These are phyloP conservation scores for Luffia ferchaultella DNA, from an alignment of 2,888 invertebrate genomes.

Conservation along the genomic window DNA sequence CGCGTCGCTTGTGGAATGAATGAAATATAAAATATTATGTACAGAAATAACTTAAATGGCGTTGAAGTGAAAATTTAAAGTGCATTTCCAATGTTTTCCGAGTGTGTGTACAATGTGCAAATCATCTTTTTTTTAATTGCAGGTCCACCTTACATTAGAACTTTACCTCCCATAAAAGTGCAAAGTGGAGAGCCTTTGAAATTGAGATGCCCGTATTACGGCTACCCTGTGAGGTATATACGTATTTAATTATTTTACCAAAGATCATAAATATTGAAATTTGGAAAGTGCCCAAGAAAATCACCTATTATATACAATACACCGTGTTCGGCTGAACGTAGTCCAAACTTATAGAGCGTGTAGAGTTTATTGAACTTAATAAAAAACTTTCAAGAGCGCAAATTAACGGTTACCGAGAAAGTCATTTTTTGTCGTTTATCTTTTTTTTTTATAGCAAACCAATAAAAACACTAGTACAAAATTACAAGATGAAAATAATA, in stretches of 20 bases:
- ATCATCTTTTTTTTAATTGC: conserved; percentile 20
- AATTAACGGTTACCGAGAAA: too few species aligned
- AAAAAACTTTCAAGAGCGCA: background rate
- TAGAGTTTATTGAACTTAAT: too few species aligned
- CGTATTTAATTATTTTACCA: too few species aligned
- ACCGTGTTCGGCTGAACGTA: too few species aligned
- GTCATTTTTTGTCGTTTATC: too few species aligned
- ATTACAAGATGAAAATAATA: too few species aligned
- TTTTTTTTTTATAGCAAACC: too few species aligned
- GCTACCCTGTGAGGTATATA: conserved; percentile 77
- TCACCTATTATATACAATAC: background rate
- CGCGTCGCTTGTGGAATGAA: too few species aligned
- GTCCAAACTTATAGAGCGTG: too few species aligned
- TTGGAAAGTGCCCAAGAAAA: too few species aligned
- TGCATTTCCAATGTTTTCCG: background rate
- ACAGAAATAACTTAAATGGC: background rate
- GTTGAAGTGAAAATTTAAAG: background rate
- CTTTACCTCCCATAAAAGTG: conserved; percentile 78
- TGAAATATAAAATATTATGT: background rate
- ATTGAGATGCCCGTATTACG: conserved; percentile 84
- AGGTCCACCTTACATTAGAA: conserved; percentile 80
- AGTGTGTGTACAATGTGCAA: background rate
- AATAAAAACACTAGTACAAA: too few species aligned
- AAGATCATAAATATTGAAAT: too few species aligned
- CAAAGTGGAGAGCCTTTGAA: conserved; percentile 80